Conservation (phyloP, 2,888 invertebrate genomes). For the Stratiomys singularior region DNA sequence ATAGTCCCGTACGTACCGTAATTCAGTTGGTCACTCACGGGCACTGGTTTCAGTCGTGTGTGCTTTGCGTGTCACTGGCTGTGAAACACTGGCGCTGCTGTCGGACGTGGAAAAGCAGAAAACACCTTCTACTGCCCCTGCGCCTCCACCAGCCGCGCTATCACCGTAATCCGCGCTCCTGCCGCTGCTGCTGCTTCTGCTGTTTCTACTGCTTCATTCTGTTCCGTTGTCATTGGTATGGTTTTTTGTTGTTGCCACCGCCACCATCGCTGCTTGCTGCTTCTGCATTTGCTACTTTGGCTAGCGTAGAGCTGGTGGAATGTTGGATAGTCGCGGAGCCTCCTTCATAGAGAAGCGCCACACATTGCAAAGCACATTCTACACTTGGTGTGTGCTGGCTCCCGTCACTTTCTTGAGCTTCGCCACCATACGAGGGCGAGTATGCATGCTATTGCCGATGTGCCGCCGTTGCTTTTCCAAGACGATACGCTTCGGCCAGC, state of each 20-base stretch:
- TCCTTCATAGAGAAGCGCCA: slow-evolving; percentile 9
- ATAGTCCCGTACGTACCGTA: not conserved
- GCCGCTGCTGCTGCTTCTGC: slow-evolving; percentile 2
- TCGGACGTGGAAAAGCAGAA: slow-evolving; percentile 42
- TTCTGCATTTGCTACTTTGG: not conserved
- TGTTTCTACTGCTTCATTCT: not conserved
- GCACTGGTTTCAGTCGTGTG: slow-evolving; percentile 40
- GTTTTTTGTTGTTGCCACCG: slow-evolving; percentile 10
- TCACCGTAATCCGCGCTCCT: not conserved
- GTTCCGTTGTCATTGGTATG: not conserved
- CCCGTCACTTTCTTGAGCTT: slow-evolving; percentile 43
- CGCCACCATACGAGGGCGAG: slow-evolving; percentile 8
- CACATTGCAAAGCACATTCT: slow-evolving; percentile 12
- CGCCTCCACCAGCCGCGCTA: slow-evolving; percentile 15
- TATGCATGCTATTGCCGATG: not conserved
- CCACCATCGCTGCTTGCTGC: not conserved
- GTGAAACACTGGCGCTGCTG: slow-evolving; percentile 49
- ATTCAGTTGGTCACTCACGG: slow-evolving; percentile 29
- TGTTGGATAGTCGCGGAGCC: not conserved
- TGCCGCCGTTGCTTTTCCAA: not conserved
- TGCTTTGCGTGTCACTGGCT: slow-evolving; percentile 49
- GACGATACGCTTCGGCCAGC: slow-evolving; percentile 17
- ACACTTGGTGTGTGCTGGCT: not conserved
- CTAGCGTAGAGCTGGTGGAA: not conserved
- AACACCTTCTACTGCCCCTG: slow-evolving; percentile 47